Evolutionary conservation across 2,888 invertebrate species (phyloP), one percentile per base, ranked within the genome.

Genomic region (Athalia cordata): DNA sequence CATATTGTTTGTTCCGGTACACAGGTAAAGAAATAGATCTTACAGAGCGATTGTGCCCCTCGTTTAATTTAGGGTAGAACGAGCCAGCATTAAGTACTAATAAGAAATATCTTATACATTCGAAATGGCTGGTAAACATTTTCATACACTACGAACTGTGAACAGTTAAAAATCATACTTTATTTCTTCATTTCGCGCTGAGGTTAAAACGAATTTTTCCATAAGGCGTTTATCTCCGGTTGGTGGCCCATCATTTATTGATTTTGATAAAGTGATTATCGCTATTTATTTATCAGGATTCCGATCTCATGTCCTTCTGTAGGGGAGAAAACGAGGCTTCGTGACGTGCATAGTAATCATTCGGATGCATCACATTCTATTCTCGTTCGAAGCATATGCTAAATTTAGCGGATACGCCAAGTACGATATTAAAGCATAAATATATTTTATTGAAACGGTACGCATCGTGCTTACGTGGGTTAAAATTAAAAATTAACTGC

Each of bases 41-140:
- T 50, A 62, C 75, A 50, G 11, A 52, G 13, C 47, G 75, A 75
- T 75, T 62, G 50, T 64, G 62, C 49, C 29, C 52, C 75, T 61
- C 64, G 64, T 75, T 75, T 75, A 62, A 75, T 75, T 75, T 62
- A 75, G 75, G 75, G 75, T 75, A 75, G 50, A n/a, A 50, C n/a
- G 62, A 11, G 62, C 15, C 55, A 70, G 55, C 45, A 7, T 8
- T 6, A 43, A 64, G 8, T 9, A 8, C 5, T 68, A 68, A 45
- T 52, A 52, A 66, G 49, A 66, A 49, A 49, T 55, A n/a, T 68
- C 29, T 52, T 1, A 29, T 68, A 68, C 68, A 68, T 52, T 68
- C 15, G 9, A 29, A 68, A 68, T 67, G 52, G 13, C 67, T 67
- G 67, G 29, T 55, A 15, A 68, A 55, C 52, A 52, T 68, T 68